These are phyloP conservation scores for Digitonthophagus gazella DNA, from an alignment of 2,888 invertebrate species.

Conservation along the genomic window DNA sequence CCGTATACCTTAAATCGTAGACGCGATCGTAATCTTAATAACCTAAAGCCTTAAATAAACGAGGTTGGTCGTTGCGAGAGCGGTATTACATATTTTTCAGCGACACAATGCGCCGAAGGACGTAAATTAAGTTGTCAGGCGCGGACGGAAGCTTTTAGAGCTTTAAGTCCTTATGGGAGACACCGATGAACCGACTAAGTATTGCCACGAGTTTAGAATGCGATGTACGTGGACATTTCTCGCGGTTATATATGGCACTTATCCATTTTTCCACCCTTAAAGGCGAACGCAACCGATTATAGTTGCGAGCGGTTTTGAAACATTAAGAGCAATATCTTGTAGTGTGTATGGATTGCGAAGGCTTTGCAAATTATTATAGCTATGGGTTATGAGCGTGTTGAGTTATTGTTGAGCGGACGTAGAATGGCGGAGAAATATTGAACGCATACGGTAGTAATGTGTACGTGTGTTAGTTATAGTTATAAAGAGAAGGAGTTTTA, in stretches of 20 bases:
- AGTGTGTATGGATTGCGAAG: neutral
- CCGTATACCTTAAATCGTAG: neutral
- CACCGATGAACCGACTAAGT: no score
- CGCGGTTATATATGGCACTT: neutral
- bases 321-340: neutral
- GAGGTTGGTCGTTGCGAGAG: neutral
- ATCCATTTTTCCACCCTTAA: neutral
- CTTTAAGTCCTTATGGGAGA: neutral
- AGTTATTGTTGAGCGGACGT: neutral
- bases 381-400: neutral
- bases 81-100: neutral
- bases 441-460: neutral
- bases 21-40: neutral
- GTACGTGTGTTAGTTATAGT: no score
- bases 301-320: neutral
- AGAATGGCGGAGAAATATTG: neutral
- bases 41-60: neutral
- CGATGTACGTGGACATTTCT: neutral
- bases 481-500: no score
- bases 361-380: neutral
- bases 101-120: neutral
- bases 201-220: neutral
- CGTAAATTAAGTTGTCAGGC: neutral
- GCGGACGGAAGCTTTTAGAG: neutral
- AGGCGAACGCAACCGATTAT: neutral